Evolutionary conservation across 2,888 invertebrate genomes (phyloP).

Genomic region (Diaphora mendica): DNA sequence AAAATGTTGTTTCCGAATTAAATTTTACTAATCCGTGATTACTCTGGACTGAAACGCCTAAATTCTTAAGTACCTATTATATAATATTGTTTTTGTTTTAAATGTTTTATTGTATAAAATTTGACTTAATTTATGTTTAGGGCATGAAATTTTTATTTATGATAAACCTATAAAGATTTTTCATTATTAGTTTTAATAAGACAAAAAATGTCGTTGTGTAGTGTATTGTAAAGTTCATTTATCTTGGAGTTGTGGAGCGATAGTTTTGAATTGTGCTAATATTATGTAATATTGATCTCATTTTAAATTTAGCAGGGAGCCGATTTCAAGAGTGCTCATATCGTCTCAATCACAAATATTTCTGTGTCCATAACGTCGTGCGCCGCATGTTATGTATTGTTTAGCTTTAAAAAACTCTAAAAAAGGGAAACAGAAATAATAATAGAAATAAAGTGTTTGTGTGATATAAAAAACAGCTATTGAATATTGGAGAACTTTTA

Average conservation of each 20-base stretch:
- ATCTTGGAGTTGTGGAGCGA: constrained; percentile 59
- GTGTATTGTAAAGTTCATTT: constrained; percentile 62
- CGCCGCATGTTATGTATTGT: constrained; percentile 31
- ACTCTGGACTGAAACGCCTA: constrained; percentile 55
- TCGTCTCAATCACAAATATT: constrained; percentile 56
- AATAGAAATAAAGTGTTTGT: constrained; percentile 56
- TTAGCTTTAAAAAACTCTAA: constrained; percentile 45
- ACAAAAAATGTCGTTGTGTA: constrained; percentile 55
- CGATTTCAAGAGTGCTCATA: constrained; percentile 47
- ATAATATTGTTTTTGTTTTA: constrained; percentile 40
- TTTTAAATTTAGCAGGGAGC: constrained; percentile 58
- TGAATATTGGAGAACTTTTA: constrained; percentile 35
- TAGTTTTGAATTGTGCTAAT: constrained; percentile 58
- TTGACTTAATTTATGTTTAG: constrained; percentile 34
- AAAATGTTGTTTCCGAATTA: constrained; percentile 47
- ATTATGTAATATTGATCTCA: constrained; percentile 75
- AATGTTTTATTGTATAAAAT: constrained; percentile 45
- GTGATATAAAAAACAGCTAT: constrained; percentile 57
- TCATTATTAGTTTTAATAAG: constrained; percentile 59
- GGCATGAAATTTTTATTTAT: constrained; percentile 49
- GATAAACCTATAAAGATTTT: constrained; percentile 42
- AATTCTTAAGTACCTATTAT: constrained; percentile 43
- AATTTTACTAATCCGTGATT: constrained; percentile 42
- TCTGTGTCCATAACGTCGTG: constrained; percentile 47
- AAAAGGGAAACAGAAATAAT: constrained; percentile 53